Evolutionary conservation across 2,113 vertebrate species (phyloP).

Genomic region (Gulo gulo): DNA sequence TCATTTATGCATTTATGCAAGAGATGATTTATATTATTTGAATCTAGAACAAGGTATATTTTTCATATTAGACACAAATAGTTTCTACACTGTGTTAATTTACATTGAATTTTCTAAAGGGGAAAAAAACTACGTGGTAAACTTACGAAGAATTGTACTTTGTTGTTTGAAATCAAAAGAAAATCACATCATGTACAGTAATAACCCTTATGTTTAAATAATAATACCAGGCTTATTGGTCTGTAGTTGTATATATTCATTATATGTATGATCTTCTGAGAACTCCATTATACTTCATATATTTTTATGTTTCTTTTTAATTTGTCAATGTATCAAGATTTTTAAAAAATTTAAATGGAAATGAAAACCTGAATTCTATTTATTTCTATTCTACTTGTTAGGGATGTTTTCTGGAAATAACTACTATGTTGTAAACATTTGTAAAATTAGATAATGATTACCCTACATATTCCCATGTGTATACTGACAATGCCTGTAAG

Average conservation of each 20-base stretch:
- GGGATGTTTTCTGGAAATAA: neutral
- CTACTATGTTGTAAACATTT: neutral
- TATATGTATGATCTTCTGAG: neutral
- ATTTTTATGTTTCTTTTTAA: neutral
- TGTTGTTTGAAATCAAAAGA: neutral
- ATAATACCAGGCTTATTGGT: neutral
- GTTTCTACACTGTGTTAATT: neutral
- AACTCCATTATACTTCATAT: neutral
- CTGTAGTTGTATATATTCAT: neutral
- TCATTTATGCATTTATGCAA: neutral
- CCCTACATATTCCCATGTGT: accelerated
- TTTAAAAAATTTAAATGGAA: neutral
- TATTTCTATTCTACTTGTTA: neutral
- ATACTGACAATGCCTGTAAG: neutral
- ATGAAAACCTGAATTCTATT: neutral
- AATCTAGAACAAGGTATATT: neutral
- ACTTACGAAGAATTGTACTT: neutral
- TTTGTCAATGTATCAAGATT: neutral
- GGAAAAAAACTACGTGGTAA: neutral
- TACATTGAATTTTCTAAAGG: neutral
- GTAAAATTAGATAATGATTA: neutral
- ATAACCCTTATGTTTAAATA: neutral
- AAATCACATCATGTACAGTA: neutral
- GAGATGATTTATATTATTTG: neutral
- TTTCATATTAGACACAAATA: neutral